Evolutionary conservation across 1,140 invertebrate species (phyloP).

Genomic region (Mactra quadrangularis): DNA sequence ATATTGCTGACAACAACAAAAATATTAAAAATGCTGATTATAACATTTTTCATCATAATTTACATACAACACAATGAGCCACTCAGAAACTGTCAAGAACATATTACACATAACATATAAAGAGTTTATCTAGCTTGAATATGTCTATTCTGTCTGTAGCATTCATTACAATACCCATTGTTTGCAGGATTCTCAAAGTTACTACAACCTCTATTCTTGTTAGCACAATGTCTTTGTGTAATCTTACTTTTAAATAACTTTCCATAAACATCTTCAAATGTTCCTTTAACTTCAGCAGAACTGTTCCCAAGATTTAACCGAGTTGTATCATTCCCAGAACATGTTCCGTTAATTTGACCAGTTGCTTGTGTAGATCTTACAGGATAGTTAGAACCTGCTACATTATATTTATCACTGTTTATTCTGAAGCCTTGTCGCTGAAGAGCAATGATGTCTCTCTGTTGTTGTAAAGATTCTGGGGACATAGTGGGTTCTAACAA

Average conservation of each 20-base stretch:
- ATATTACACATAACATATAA: too few species aligned
- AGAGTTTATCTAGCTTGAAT: too few species aligned
- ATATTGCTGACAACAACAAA: too few species aligned
- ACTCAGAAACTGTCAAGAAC: too few species aligned
- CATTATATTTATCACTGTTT: not conserved
- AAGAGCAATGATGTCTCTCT: not conserved
- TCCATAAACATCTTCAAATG: too few species aligned
- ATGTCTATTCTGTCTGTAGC: constrained; percentile 15
- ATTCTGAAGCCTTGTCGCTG: not conserved
- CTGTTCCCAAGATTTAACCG: not conserved
- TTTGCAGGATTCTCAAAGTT: constrained; percentile 60
- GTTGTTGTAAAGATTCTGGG: constrained; percentile 5
- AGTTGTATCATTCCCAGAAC: not conserved
- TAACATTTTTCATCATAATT: too few species aligned
- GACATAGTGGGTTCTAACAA: not conserved
- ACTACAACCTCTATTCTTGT: constrained; percentile 36
- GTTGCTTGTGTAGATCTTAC: not conserved
- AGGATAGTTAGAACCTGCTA: not conserved
- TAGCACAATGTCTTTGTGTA: constrained; percentile 16
- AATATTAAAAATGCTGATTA: too few species aligned
- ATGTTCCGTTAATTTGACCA: not conserved
- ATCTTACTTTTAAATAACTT: constrained; percentile 25
- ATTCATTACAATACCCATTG: constrained; percentile 62
- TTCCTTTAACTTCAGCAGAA: not conserved
- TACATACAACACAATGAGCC: too few species aligned